Percentiles rank a stretch among this genome's conserved stretches.
These are phyloP conservation scores for Chydorus sphaericus DNA, from an alignment of 2,888 invertebrate genomes.

Conservation along the genomic window DNA sequence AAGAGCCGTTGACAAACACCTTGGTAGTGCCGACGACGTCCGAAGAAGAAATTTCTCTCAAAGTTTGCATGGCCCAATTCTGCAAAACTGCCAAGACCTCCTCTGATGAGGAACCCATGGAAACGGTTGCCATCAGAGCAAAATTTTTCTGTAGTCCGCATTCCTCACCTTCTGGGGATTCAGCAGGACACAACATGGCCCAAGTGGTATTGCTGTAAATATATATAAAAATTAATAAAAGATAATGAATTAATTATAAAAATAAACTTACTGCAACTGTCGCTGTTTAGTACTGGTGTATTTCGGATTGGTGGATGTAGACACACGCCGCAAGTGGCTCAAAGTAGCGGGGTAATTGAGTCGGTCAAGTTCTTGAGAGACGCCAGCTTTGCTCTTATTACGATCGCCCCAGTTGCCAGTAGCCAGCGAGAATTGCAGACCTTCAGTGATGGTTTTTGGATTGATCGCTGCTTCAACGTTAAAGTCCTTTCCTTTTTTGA, in stretches of 20 bases:
- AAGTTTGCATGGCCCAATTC: conserved; percentile 99
- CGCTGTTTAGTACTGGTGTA: conserved; percentile 95
- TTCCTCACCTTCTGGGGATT: conserved; percentile 96
- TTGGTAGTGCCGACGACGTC: conserved; percentile 98
- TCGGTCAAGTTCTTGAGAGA: conserved; percentile 90
- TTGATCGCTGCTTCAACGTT: conserved; percentile 92
- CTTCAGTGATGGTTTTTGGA: conserved; percentile 95
- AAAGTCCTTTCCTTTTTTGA: conserved; percentile 96
- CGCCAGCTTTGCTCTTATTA: conserved; percentile 94
- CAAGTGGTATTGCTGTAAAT: conserved; percentile 66
- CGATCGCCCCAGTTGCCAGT: conserved; percentile 99
- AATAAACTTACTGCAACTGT: conserved; percentile 54
- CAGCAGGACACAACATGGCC: conserved; percentile 99
- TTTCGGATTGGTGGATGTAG: conserved; percentile 98
- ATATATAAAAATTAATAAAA: neutral
- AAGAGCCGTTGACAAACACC: conserved; percentile 99
- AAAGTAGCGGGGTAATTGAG: conserved; percentile 96
- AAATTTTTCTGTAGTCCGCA: conserved; percentile 93
- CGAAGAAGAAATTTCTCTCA: conserved; percentile 98
- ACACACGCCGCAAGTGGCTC: conserved; percentile 92
- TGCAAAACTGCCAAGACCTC: conserved; percentile 99
- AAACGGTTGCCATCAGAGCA: conserved; percentile 98
- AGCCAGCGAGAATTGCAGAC: conserved; percentile 90
- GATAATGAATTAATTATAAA: no score
- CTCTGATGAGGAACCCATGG: conserved; percentile 96